Base-by-base conservation (phyloP, 2,113 vertebrate genomes). In the Nesogale talazaci region DNA sequence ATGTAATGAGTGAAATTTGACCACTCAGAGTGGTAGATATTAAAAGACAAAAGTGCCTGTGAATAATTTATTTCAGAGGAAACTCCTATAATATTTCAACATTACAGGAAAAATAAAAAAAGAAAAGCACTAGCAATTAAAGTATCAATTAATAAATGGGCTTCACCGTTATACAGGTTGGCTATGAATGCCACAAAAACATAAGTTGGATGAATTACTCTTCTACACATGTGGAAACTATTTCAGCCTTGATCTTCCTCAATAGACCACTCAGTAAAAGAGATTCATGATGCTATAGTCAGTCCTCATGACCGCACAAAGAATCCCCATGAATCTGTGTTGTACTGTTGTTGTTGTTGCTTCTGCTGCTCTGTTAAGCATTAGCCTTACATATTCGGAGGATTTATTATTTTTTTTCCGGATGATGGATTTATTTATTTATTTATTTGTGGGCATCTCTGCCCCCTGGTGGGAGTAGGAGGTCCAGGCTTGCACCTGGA, bases 211-310 rank as follows among this genome's bases (percentile, higher is more conserved):
- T 57, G 2, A 5, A n/a, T 88, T 59, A 20, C 25, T 42, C 34
- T 46, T 29, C 46, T 1, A 86, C 72, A 40, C 11, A 15, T 20
- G 1, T 38, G 15, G 8, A 25, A 80, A 34, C 36, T 52, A 36
- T 11, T 38, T 92, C 19, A 23, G 17, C 8, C 25, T 15, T 22
- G 59, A 70, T 1, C 16, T 23, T 25, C 14, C 5, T 22, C 2
- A 16, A 25, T 23, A 34, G 3, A 2, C 1, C 0, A 20, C 20
- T 27, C 0, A 56, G 20, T 14, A 6, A 31, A 52, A 34, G 38
- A 23, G 15, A 42, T 17, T 16, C 23, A 17, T 20, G 38, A 56
- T 2, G 38, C 10, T 6, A 40, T 1, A 20, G 1, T 72, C 40
- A 72, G n/a, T 22, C 4, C 34, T 52, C 4, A 4, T 0, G 1